phyloP scores from a whole-genome alignment of 2,888 invertebrate species.

The Myopa testacea region DNA sequence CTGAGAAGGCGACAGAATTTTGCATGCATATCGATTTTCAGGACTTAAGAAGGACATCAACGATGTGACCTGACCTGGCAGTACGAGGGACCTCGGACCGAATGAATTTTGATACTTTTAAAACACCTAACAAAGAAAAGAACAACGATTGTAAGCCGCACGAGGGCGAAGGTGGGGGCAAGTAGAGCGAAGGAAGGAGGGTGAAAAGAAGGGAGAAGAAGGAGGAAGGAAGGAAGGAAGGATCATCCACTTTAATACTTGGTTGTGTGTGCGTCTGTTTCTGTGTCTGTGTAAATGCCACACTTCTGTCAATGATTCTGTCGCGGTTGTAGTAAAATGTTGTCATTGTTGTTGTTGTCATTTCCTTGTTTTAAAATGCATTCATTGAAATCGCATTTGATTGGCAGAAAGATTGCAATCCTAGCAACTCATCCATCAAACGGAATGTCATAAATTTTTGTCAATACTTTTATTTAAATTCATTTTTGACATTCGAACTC shows the following conservation, averaged over 20 bases:
- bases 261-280: neutral
- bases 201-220: neutral
- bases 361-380: neutral
- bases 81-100: neutral
- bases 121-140: conserved; percentile 21
- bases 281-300: conserved; percentile 1
- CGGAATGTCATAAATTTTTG: conserved; percentile 25
- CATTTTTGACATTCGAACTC: conserved; percentile 9
- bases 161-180: neutral
- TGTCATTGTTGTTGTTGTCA: no score
- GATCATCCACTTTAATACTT: neutral
- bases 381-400: neutral
- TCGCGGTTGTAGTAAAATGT: no score
- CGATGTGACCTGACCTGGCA: neutral
- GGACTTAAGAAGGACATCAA: conserved; percentile 29
- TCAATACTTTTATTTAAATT: neutral
- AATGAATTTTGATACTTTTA: conserved; percentile 35
- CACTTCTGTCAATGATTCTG: neutral
- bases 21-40: conserved; percentile 36
- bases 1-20: conserved; percentile 3
- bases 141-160: conserved; percentile 1
- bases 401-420: conserved; percentile 10
- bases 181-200: neutral
- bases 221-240: neutral
- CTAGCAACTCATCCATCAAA: conserved; percentile 28